These are phyloP conservation scores for Microchrysa polita DNA, from an alignment of 2,888 invertebrate species.

Conservation along the genomic window DNA sequence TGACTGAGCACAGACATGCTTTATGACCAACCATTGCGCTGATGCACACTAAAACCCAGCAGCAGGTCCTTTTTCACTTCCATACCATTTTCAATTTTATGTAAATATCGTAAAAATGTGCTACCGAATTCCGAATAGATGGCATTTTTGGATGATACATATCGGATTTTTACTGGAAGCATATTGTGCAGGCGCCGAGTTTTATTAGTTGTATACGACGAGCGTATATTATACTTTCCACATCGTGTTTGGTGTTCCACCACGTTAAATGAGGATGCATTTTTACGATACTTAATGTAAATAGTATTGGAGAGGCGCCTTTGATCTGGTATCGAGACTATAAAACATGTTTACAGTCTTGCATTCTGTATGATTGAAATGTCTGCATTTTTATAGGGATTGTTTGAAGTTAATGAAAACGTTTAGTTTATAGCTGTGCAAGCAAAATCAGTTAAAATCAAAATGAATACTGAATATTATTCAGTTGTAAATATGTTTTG, in stretches of 20 bases:
- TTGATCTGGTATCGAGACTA: slow-evolving; percentile 5
- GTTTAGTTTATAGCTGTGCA: too few relatives aligned
- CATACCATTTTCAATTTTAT: slow-evolving; percentile 43
- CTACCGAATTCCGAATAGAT: slow-evolving; percentile 38
- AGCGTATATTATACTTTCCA: too few relatives aligned
- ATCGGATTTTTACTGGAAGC: slow-evolving; percentile 10
- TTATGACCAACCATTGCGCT: slow-evolving; percentile 31
- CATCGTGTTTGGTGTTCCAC: not conserved
- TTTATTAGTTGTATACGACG: slow-evolving; percentile 46
- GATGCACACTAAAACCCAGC: slow-evolving; percentile 13
- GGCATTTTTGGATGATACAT: slow-evolving; percentile 4
- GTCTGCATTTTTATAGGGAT: not conserved
- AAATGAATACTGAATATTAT: too few relatives aligned
- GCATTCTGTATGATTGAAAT: not conserved
- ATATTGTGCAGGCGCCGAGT: slow-evolving; percentile 44
- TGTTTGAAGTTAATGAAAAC: not conserved
- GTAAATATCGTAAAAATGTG: slow-evolving; percentile 47
- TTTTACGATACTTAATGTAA: slow-evolving; percentile 36
- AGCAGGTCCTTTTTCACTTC: slow-evolving; percentile 12
- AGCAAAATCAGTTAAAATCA: too few relatives aligned
- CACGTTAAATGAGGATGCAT: slow-evolving; percentile 2
- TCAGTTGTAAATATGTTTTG: too few relatives aligned
- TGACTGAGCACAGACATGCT: slow-evolving; percentile 23
- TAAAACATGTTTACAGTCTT: not conserved
- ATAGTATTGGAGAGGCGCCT: not conserved